phyloP scores from a whole-genome alignment of 2,797 vertebrate species.

The Menidia menidia region DNA sequence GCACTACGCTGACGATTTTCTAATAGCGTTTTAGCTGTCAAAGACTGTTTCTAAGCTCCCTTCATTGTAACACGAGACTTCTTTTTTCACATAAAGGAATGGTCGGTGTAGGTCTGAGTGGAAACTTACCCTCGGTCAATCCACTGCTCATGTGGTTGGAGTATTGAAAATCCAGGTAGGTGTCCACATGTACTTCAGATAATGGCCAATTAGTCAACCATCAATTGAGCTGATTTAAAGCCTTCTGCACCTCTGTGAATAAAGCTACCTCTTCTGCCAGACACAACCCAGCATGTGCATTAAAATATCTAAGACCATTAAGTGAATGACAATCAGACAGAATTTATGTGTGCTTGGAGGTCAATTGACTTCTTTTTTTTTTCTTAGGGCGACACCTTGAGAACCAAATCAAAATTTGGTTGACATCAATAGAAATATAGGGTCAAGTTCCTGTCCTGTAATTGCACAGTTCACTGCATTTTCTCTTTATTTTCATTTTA shows the following conservation, averaged over 20 bases:
- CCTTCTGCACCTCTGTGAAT: too few relatives aligned
- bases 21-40: neutral
- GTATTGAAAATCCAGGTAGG: constrained; percentile 98
- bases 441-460: too few relatives aligned
- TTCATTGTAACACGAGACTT: neutral
- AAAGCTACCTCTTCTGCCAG: too few relatives aligned
- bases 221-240: too few relatives aligned
- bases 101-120: constrained; percentile 98
- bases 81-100: constrained; percentile 86
- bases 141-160: constrained; percentile 95
- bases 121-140: constrained; percentile 96
- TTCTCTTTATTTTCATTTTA: neutral
- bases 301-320: neutral
- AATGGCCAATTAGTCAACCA: neutral
- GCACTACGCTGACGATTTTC: too few relatives aligned
- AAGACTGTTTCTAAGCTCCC: neutral
- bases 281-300: neutral
- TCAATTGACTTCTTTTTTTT: neutral
- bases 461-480: neutral
- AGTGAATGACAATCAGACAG: neutral
- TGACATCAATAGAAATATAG: too few relatives aligned
- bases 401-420: too few relatives aligned
- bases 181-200: neutral
- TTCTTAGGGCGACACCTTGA: too few relatives aligned
- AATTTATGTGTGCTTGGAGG: neutral